These are phyloP conservation scores for Hypselothyrea guttata DNA, from an alignment of 2,888 invertebrate species.

Conservation along the genomic window DNA sequence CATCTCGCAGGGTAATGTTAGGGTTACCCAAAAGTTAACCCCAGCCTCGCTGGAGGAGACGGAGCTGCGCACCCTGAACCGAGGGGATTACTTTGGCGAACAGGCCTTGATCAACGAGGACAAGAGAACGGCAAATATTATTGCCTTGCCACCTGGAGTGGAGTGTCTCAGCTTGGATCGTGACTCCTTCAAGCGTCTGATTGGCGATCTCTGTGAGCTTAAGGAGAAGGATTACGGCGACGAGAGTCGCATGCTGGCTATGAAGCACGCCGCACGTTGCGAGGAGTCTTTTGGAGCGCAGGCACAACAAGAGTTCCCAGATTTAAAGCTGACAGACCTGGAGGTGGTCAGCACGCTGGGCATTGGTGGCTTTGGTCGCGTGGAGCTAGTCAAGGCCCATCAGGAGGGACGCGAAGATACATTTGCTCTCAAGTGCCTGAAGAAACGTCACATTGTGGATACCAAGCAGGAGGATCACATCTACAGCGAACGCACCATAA, in stretches of 20 bases:
- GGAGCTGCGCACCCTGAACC: conserved; percentile 87
- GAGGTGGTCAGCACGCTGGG: conserved; percentile 93
- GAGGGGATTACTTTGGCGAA: conserved; percentile 95
- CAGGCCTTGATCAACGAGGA: conserved; percentile 93
- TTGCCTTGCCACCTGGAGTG: conserved; percentile 92
- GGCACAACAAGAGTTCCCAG: conserved; percentile 85
- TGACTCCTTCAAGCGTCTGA: conserved; percentile 88
- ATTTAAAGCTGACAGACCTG: conserved; percentile 89
- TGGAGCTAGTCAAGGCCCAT: conserved; percentile 88
- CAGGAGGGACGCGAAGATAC: conserved; percentile 83
- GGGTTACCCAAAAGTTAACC: conserved; percentile 87
- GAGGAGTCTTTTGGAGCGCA: conserved; percentile 80
- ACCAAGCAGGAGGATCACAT: conserved; percentile 95
- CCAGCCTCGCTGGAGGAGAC: conserved; percentile 84
- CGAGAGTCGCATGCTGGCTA: conserved; percentile 83
- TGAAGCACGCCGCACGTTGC: conserved; percentile 81
- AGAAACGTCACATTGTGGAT: conserved; percentile 94
- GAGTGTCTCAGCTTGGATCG: conserved; percentile 94
- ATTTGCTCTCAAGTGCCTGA: conserved; percentile 94
- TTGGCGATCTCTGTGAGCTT: conserved; percentile 89
- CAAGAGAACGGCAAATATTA: conserved; percentile 94
- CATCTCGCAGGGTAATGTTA: conserved; percentile 91
- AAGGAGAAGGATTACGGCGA: conserved; percentile 90
- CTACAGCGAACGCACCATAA: conserved; percentile 92
- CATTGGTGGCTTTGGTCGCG: conserved; percentile 95